Percentiles rank a stretch among this genome's conserved stretches.
These are phyloP conservation scores for Cervus canadensis DNA, from an alignment of 2,113 vertebrate genomes.

Conservation along the genomic window DNA sequence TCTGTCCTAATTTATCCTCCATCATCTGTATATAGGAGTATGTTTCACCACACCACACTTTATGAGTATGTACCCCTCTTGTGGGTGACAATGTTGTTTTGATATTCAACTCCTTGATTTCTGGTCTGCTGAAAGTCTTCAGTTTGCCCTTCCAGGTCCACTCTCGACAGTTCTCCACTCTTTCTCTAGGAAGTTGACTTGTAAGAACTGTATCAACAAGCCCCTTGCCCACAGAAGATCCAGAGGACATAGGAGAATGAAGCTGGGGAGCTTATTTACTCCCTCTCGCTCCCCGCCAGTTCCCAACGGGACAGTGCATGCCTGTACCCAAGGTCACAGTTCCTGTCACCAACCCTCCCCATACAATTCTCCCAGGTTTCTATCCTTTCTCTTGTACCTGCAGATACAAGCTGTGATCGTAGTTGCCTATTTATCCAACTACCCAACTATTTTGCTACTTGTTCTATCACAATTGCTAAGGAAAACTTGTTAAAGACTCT, in stretches of 20 bases:
- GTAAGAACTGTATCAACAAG: not conserved
- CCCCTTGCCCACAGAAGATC: not conserved
- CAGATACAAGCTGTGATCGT: not conserved
- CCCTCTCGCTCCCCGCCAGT: not conserved
- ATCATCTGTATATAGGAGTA: not conserved
- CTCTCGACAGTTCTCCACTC: not conserved
- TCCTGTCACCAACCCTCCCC: not conserved
- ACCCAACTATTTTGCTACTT: not conserved
- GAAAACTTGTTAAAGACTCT: not conserved
- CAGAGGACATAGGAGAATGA: not conserved
- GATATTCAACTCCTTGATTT: not conserved
- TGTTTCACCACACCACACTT: not conserved
- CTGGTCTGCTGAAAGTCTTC: not conserved
- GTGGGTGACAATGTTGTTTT: not conserved
- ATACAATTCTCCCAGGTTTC: not conserved
- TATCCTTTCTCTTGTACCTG: not conserved
- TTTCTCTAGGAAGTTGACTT: not conserved
- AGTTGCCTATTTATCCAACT: not conserved
- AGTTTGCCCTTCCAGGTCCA: not conserved
- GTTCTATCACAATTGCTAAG: not conserved
- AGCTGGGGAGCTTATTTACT: not conserved
- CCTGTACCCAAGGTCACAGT: not conserved
- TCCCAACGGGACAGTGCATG: not conserved
- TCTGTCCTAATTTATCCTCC: not conserved
- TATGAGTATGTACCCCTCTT: not conserved